A percentile compares a stretch with the other conserved stretches of the same genome.
These are phyloP conservation scores for Crotophaga sulcirostris DNA, from an alignment of 2,113 vertebrate genomes.

Conservation along the genomic window DNA sequence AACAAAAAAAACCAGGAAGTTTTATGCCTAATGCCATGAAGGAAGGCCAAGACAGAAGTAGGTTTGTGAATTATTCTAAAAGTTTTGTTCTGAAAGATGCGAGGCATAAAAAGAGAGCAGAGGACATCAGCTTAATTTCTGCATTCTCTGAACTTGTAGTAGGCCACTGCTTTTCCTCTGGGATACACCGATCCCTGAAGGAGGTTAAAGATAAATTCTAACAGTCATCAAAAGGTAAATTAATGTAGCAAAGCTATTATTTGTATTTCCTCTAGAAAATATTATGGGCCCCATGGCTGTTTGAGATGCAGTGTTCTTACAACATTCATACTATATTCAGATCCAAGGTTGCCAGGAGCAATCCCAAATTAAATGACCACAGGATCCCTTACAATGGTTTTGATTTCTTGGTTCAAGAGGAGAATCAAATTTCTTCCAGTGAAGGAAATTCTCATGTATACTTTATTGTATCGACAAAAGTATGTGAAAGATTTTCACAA, in stretches of 20 bases:
- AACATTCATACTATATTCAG: neutral
- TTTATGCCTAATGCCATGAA: neutral
- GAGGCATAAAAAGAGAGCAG: neutral
- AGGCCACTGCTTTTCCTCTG: neutral
- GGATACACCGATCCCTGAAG: neutral
- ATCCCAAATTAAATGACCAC: neutral
- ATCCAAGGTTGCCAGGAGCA: neutral
- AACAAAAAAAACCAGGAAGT: neutral
- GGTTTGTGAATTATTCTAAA: neutral
- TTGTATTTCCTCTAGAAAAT: neutral
- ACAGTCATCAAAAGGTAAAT: neutral
- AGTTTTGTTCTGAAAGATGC: neutral
- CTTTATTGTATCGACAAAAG: neutral
- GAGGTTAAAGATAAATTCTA: neutral
- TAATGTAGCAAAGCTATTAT: neutral
- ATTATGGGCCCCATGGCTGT: neutral
- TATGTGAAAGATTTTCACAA: neutral
- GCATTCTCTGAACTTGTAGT: neutral
- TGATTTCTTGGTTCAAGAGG: neutral
- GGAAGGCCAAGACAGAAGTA: neutral
- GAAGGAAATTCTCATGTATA: neutral
- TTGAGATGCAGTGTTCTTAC: neutral
- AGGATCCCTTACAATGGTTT: neutral
- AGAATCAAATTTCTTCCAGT: neutral
- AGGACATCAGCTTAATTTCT: neutral